A percentile compares a stretch with the other conserved stretches of the same genome.
Conservation (phyloP, 2,888 invertebrate species). For the Chironomus tentans region DNA sequence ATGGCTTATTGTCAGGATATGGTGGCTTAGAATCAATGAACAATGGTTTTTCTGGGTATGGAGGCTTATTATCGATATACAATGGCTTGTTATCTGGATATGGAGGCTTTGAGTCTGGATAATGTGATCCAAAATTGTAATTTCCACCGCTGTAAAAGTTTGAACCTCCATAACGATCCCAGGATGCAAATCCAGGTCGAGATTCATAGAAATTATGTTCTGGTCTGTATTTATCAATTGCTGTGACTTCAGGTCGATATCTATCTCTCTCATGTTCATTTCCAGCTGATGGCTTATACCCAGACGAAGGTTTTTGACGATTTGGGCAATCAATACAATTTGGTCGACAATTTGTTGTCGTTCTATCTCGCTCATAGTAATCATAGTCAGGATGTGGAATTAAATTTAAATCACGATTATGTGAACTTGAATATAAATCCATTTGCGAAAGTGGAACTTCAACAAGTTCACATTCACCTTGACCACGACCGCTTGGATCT, state of each 20-base stretch:
- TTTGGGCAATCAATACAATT: slow-evolving; percentile 37
- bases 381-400: slow-evolving; percentile 57
- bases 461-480: slow-evolving; percentile 69
- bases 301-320: slow-evolving; percentile 32
- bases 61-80: no score
- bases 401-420: slow-evolving; percentile 45
- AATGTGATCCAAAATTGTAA: slow-evolving; percentile 36
- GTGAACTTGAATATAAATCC: slow-evolving; percentile 47
- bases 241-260: slow-evolving; percentile 35
- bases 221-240: slow-evolving; percentile 33
- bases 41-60: no score
- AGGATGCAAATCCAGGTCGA: slow-evolving; percentile 32
- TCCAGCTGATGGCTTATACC: slow-evolving; percentile 26
- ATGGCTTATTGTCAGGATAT: no score
- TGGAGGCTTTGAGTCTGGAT: no score
- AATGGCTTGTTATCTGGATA: no score
- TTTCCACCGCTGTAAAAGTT: slow-evolving; percentile 29
- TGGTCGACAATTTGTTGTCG: slow-evolving; percentile 51
- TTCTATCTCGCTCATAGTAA: slow-evolving; percentile 68
- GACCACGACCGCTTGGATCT: slow-evolving; percentile 58
- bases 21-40: no score
- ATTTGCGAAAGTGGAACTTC: slow-evolving; percentile 61
- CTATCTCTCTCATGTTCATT: slow-evolving; percentile 29
- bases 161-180: slow-evolving; percentile 39
- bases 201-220: slow-evolving; percentile 27